Percentiles rank a stretch among this genome's conserved stretches.
Conservation (phyloP, 2,888 invertebrate species). For the Hemistola chrysoprasaria region DNA sequence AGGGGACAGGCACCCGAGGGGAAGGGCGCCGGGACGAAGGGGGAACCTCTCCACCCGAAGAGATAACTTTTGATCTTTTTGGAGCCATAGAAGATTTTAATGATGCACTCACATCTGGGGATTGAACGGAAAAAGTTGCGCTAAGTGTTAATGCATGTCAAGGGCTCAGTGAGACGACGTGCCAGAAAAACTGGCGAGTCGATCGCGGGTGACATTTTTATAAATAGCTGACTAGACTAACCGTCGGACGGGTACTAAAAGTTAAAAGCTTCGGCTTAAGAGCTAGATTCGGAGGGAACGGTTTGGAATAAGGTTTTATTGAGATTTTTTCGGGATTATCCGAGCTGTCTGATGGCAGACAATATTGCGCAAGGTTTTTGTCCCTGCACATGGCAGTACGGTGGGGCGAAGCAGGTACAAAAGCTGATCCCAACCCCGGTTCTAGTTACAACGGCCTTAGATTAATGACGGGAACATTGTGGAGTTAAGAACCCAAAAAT, state of each 20-base stretch:
- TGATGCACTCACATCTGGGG: slow-evolving; percentile 78
- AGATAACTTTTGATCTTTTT: slow-evolving; percentile 82
- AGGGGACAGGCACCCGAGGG: slow-evolving; percentile 50
- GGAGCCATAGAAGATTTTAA: slow-evolving; percentile 77
- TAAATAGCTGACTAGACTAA: slow-evolving; percentile 62
- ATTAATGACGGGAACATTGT: slow-evolving; percentile 79
- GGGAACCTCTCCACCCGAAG: slow-evolving; percentile 62
- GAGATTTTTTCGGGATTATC: slow-evolving; percentile 71
- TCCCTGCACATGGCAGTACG: slow-evolving; percentile 72
- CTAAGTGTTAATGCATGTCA: slow-evolving; percentile 81
- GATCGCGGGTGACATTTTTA: slow-evolving; percentile 77
- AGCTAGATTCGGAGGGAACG: slow-evolving; percentile 6
- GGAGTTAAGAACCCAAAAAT: slow-evolving; percentile 80
- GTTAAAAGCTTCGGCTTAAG: slow-evolving; percentile 31
- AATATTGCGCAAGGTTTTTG: slow-evolving; percentile 79
- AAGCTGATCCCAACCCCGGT: slow-evolving; percentile 60
- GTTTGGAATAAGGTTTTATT: slow-evolving; percentile 18
- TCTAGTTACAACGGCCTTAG: slow-evolving; percentile 77
- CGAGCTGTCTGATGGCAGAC: slow-evolving; percentile 45
- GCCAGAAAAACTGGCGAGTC: slow-evolving; percentile 66
- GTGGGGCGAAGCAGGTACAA: slow-evolving; percentile 75
- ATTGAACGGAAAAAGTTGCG: slow-evolving; percentile 71
- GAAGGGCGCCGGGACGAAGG: slow-evolving; percentile 56
- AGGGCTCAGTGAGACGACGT: slow-evolving; percentile 73
- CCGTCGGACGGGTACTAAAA: slow-evolving; percentile 41